Evolutionary conservation across 1,140 invertebrate species (phyloP).

Genomic region (Drosophila jambulina): DNA sequence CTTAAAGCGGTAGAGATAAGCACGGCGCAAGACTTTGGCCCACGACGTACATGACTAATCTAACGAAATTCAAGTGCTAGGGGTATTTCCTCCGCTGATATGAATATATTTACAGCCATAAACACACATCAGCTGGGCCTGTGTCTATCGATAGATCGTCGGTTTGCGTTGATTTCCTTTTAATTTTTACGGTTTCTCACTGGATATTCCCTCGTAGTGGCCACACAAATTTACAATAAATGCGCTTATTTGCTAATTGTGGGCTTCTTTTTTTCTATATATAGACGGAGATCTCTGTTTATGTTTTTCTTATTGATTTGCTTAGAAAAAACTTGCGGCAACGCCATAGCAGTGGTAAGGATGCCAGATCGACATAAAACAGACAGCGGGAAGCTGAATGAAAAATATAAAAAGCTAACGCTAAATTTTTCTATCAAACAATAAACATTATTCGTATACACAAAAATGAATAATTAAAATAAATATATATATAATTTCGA

Average conservation of each 20-base stretch:
- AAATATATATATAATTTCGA: too few relatives aligned
- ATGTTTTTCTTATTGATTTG: slow-evolving; percentile 26
- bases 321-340: slow-evolving; percentile 10
- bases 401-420: too few relatives aligned
- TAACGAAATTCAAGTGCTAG: slow-evolving; percentile 41
- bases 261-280: slow-evolving; percentile 3
- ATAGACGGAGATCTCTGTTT: background rate
- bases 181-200: background rate
- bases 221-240: background rate
- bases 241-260: too few relatives aligned
- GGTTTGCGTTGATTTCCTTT: background rate
- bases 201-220: background rate
- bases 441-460: too few relatives aligned
- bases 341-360: background rate
- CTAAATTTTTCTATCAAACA: background rate
- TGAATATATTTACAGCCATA: slow-evolving; percentile 22
- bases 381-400: too few relatives aligned
- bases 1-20: slow-evolving; percentile 22
- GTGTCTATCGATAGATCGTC: slow-evolving; percentile 25
- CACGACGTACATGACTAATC: slow-evolving; percentile 43
- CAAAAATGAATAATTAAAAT: too few relatives aligned
- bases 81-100: slow-evolving; percentile 20
- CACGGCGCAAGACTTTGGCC: slow-evolving; percentile 14
- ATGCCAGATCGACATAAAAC: background rate
- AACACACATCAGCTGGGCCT: slow-evolving; percentile 21